phyloP scores from a whole-genome alignment of 2,888 invertebrate species.

The Polydesmus complanatus region DNA sequence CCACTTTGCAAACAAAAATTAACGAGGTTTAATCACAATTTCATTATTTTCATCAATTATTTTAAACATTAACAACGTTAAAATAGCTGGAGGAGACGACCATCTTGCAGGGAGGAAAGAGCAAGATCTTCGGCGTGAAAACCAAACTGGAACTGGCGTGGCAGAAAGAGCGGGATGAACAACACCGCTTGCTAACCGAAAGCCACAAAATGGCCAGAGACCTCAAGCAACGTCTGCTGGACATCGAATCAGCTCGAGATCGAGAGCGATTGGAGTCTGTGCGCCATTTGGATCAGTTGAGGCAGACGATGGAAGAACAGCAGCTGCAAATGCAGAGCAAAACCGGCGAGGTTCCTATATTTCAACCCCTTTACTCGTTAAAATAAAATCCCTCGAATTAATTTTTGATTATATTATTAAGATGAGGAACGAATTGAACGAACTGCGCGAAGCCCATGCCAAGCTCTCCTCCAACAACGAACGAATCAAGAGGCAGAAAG shows the following conservation, averaged over 20 bases:
- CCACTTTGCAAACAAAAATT: conserved; percentile 74
- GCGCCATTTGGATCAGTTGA: conserved; percentile 67
- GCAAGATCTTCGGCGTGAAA: conserved; percentile 65
- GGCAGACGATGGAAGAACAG: conserved; percentile 72
- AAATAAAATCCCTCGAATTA: too few relatives aligned
- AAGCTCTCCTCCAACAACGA: conserved; percentile 81
- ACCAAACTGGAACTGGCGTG: conserved; percentile 81
- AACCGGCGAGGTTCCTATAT: conserved; percentile 44
- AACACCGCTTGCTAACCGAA: conserved; percentile 75
- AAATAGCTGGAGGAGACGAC: conserved; percentile 70
- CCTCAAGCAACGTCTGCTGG: conserved; percentile 33
- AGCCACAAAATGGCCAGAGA: conserved; percentile 70
- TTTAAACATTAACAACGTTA: neutral
- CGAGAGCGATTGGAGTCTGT: conserved; percentile 76
- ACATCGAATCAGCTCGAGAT: conserved; percentile 77
- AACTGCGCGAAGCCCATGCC: conserved; percentile 79
- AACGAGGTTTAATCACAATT: conserved; percentile 48
- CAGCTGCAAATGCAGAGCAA: conserved; percentile 77
- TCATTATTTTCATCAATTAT: neutral
- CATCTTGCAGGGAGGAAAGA: conserved; percentile 61
- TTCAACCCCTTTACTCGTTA: too few relatives aligned
- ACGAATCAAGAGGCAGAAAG: conserved; percentile 72
- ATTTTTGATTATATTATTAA: conserved; percentile 29
- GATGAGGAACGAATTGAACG: conserved; percentile 72
- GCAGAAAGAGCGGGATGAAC: conserved; percentile 87